These are phyloP conservation scores for Calypte anna DNA, from an alignment of 2,113 vertebrate genomes.

Conservation along the genomic window DNA sequence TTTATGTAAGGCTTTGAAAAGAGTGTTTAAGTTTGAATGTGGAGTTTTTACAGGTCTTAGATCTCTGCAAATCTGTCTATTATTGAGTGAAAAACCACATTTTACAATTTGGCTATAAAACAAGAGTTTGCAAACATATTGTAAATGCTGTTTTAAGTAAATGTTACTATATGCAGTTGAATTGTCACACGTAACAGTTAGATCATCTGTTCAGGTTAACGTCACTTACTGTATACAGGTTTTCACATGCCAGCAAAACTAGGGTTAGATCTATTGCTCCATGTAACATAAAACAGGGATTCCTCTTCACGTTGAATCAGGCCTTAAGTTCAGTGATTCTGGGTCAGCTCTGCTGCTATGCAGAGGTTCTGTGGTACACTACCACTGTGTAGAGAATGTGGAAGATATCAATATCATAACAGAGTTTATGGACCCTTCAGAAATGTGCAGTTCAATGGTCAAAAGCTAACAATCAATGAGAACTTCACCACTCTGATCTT, in stretches of 20 bases:
- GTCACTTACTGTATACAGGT: not conserved
- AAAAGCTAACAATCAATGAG: not conserved
- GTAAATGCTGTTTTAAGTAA: not conserved
- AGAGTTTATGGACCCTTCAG: not conserved
- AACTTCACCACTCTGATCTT: not conserved
- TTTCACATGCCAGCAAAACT: not conserved
- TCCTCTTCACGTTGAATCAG: not conserved
- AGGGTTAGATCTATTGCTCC: not conserved
- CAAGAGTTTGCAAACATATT: constrained; percentile 19
- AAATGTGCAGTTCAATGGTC: not conserved
- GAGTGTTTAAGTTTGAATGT: not conserved
- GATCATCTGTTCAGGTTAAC: constrained; percentile 19
- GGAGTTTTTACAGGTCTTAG: not conserved
- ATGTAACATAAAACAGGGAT: not conserved
- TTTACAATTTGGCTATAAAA: constrained; percentile 21
- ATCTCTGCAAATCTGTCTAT: not conserved
- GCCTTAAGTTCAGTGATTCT: not conserved
- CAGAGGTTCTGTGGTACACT: not conserved
- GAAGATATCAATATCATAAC: not conserved
- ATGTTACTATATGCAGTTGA: constrained; percentile 2
- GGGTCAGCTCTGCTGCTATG: not conserved
- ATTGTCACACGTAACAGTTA: constrained; percentile 20
- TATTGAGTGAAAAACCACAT: constrained; percentile 38
- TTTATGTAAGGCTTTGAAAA: not conserved
- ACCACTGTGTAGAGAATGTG: not conserved